Conservation (phyloP, 2,113 vertebrate genomes). For the Caracal caracal region DNA sequence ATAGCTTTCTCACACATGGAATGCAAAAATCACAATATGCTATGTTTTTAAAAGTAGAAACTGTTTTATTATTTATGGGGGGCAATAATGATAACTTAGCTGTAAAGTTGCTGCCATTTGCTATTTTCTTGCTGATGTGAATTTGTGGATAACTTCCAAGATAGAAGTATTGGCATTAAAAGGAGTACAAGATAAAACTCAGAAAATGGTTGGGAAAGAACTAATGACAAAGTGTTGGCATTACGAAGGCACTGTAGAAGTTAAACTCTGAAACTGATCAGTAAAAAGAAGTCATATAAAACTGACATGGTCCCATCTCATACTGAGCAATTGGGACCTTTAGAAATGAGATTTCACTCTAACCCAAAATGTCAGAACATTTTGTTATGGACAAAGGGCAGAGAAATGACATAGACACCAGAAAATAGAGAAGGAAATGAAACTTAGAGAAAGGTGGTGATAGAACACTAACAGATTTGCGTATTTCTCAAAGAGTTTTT, state of each 20-base stretch:
- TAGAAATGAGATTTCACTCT: slow-evolving; percentile 72
- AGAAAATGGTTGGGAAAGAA: slow-evolving; percentile 38
- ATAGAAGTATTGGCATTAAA: slow-evolving; percentile 57
- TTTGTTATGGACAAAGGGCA: slow-evolving; percentile 73
- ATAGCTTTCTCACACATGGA: slow-evolving; percentile 36
- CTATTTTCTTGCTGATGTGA: slow-evolving; percentile 75
- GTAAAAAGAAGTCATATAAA: slow-evolving; percentile 67
- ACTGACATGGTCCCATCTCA: slow-evolving; percentile 49
- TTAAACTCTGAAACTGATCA: slow-evolving; percentile 62
- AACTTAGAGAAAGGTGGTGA: neutral
- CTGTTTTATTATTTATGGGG: slow-evolving; percentile 49
- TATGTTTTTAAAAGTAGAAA: slow-evolving; percentile 60
- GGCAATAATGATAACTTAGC: slow-evolving; percentile 41
- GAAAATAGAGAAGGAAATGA: slow-evolving; percentile 53
- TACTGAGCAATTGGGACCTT: slow-evolving; percentile 67
- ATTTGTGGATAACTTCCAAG: slow-evolving; percentile 75
- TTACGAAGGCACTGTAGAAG: slow-evolving; percentile 61
- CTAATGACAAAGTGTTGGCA: slow-evolving; percentile 59
- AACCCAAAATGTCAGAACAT: slow-evolving; percentile 77
- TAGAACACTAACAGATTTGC: neutral
- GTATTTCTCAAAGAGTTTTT: neutral
- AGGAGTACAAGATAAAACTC: slow-evolving; percentile 55
- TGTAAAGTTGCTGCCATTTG: slow-evolving; percentile 71
- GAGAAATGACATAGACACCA: slow-evolving; percentile 56
- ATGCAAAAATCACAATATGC: slow-evolving; percentile 57